These are phyloP conservation scores for Drosophila tripunctata DNA, from an alignment of 2,888 invertebrate species.

Conservation along the genomic window DNA sequence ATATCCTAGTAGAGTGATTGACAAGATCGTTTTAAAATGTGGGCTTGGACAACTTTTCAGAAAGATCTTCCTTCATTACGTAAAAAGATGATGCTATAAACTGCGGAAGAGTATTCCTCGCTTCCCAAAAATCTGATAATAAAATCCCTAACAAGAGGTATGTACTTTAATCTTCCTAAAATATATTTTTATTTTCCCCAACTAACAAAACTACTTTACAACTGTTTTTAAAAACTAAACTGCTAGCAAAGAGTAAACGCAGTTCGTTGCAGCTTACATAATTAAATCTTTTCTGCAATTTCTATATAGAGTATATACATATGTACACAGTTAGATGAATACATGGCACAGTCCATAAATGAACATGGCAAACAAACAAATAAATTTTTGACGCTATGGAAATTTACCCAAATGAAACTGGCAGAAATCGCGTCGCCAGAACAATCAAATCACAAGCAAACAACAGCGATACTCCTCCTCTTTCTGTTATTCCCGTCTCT, in stretches of 20 bases:
- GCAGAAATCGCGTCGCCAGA: slow-evolving; percentile 54
- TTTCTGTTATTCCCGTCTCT: background rate
- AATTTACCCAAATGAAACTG: slow-evolving; percentile 61
- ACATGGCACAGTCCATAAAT: slow-evolving; percentile 21
- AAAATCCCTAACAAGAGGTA: no score
- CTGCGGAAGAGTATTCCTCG: no score
- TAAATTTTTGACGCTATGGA: slow-evolving; percentile 68
- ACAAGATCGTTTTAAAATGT: no score
- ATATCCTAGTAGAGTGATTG: no score
- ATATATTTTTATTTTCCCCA: no score
- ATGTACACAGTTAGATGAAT: slow-evolving; percentile 6
- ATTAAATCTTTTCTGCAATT: slow-evolving; percentile 4
- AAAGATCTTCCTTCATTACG: no score
- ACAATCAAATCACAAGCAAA: slow-evolving; percentile 47
- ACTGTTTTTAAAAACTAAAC: no score
- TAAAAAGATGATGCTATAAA: no score
- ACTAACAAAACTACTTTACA: no score
- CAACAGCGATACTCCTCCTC: slow-evolving; percentile 29
- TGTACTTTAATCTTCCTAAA: no score
- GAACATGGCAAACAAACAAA: slow-evolving; percentile 56
- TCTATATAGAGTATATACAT: slow-evolving; percentile 1
- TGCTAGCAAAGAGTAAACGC: slow-evolving; percentile 14
- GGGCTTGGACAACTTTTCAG: no score
- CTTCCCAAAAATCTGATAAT: no score
- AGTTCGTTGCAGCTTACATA: slow-evolving; percentile 18